phyloP scores from a whole-genome alignment of 2,113 vertebrate genomes.

The Platysteira castanea region DNA sequence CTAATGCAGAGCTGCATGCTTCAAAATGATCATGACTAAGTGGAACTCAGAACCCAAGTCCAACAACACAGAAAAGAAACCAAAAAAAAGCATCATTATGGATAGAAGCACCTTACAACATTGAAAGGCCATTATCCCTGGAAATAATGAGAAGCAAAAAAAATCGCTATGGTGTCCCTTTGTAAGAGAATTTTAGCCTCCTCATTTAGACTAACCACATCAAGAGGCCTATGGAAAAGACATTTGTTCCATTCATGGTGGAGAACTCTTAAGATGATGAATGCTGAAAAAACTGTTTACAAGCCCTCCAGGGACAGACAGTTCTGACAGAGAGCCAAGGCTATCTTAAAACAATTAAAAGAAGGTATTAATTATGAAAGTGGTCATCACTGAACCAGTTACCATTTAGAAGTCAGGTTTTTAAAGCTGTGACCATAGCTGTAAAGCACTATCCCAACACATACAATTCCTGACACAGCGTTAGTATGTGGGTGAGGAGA shows the following conservation, averaged over 20 bases:
- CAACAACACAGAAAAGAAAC: neutral
- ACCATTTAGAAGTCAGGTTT: neutral
- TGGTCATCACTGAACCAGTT: neutral
- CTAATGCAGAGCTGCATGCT: neutral
- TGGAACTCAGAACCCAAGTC: neutral
- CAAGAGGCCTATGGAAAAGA: neutral
- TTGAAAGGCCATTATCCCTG: neutral
- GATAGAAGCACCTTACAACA: neutral
- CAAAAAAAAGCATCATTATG: neutral
- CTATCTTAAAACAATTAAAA: neutral
- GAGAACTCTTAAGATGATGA: neutral
- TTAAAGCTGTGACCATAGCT: neutral
- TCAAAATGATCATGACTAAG: neutral
- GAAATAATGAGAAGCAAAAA: neutral
- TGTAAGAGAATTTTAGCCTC: neutral
- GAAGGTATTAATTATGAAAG: neutral
- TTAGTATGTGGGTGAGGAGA: fast-evolving
- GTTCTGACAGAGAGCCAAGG: neutral
- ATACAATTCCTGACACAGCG: neutral
- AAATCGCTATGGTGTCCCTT: neutral
- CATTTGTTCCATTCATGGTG: neutral
- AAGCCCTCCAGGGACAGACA: neutral
- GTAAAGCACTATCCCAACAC: neutral
- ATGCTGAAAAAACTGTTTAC: neutral
- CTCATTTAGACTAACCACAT: neutral